Evolutionary conservation across 2,888 invertebrate species (phyloP).

Genomic region (Coecobrya sp.): DNA sequence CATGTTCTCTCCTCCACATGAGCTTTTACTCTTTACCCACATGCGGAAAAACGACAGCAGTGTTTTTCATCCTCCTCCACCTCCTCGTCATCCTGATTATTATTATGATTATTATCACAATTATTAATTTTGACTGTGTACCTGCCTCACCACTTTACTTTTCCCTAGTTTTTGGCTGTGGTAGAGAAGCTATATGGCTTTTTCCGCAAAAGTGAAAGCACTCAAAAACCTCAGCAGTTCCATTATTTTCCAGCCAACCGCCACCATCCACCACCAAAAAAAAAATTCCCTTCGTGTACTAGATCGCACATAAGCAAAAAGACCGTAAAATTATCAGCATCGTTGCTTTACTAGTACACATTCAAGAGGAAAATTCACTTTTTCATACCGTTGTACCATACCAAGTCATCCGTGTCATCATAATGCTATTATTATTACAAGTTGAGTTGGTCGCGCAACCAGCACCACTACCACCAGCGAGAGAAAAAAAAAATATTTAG

Average conservation of each 20-base stretch:
- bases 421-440: conserved; percentile 47
- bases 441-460: background rate
- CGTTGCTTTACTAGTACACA: background rate
- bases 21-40: background rate
- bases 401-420: conserved; percentile 38
- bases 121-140: conserved; percentile 78
- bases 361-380: background rate
- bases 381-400: background rate
- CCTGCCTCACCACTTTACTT: background rate
- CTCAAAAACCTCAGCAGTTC: conserved; percentile 62
- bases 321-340: background rate
- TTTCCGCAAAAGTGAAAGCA: conserved; percentile 58
- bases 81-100: conserved; percentile 40
- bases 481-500: background rate
- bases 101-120: conserved; percentile 75
- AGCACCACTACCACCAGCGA: too few species aligned
- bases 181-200: background rate
- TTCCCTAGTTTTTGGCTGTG: background rate
- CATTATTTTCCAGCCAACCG: conserved; percentile 47
- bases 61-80: conserved; percentile 33
- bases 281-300: background rate
- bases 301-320: background rate
- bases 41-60: background rate
- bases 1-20: background rate
- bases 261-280: conserved; percentile 12